Percentiles rank a stretch among this genome's conserved stretches.
Evolutionary conservation across 2,888 invertebrate species (phyloP).

Genomic region (Andricus quercusramuli): DNA sequence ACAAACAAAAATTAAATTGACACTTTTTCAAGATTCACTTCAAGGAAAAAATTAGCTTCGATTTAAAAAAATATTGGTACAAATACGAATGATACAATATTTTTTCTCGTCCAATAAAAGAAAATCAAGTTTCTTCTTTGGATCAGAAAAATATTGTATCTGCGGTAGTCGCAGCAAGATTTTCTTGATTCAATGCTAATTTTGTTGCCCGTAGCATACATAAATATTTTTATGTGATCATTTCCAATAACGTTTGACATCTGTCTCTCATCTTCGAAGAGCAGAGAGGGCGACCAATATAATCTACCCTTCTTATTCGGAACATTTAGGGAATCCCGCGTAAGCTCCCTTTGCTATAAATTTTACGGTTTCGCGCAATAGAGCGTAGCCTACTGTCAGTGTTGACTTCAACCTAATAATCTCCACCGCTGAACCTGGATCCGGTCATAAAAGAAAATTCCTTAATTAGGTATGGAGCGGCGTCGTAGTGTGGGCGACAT

Average conservation of each 20-base stretch:
- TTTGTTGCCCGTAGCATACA: not conserved
- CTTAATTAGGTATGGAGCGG: slow-evolving; percentile 62
- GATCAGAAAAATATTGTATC: no score
- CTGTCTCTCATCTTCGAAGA: slow-evolving; percentile 13
- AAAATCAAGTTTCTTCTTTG: no score
- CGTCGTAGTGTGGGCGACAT: not conserved
- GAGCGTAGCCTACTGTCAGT: not conserved
- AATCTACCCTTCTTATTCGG: slow-evolving; percentile 16
- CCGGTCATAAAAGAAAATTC: slow-evolving; percentile 29
- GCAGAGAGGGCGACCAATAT: not conserved
- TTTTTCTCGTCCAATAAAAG: no score
- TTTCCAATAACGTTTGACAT: slow-evolving; percentile 32
- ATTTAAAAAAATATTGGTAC: no score
- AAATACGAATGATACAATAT: no score
- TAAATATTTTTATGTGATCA: not conserved
- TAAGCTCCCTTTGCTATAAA: slow-evolving; percentile 11
- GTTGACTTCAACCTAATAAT: not conserved
- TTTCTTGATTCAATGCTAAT: not conserved
- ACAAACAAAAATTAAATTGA: no score
- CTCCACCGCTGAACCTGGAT: not conserved
- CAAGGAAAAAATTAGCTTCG: no score
- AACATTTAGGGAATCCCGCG: slow-evolving; percentile 18
- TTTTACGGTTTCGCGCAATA: slow-evolving; percentile 10
- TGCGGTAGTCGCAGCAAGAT: no score
- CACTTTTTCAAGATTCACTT: no score